Evolutionary conservation across 37 sponge, comb jelly and placozoan genomes (phyloP).

Genomic region (Hormiphora californensis): DNA sequence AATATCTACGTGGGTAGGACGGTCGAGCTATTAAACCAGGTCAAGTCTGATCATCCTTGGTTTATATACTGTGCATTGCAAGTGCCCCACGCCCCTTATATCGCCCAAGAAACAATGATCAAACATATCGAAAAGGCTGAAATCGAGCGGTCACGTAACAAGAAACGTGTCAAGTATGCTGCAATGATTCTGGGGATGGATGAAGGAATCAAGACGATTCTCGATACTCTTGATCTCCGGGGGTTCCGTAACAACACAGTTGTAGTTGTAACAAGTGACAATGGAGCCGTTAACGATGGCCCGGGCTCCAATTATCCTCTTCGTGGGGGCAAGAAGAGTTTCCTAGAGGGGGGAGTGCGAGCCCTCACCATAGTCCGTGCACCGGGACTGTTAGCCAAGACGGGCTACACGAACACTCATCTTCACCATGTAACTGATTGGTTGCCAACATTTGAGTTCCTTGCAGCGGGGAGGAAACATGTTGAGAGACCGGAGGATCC

Average conservation of each 20-base stretch:
- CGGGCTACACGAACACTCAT: background rate
- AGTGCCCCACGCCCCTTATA: conserved; percentile 31
- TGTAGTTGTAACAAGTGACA: conserved; percentile 24
- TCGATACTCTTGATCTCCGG: background rate
- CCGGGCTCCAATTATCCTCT: conserved; percentile 18
- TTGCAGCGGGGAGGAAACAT: conserved; percentile 9
- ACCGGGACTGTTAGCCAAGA: background rate
- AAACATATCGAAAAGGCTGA: too few species aligned
- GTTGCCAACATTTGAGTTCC: conserved; percentile 49
- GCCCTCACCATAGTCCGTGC: background rate
- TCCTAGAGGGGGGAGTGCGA: conserved; percentile 25
- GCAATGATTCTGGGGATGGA: conserved; percentile 3
- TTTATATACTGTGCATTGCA: conserved; percentile 18
- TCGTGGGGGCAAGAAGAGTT: conserved; percentile 28
- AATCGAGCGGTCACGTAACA: too few species aligned
- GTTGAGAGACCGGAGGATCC: background rate
- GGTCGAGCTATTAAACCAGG: background rate
- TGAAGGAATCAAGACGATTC: background rate
- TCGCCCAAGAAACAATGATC: too few species aligned
- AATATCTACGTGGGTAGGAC: conserved; percentile 20
- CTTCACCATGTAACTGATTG: conserved; percentile 23
- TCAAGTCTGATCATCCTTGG: background rate
- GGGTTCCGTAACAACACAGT: background rate
- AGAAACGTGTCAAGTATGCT: background rate
- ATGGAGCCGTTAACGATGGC: background rate